Percentiles rank a stretch among this genome's conserved stretches.
phyloP scores from a whole-genome alignment of 2,888 invertebrate genomes.

The Rhopalosiphum nymphaeae region DNA sequence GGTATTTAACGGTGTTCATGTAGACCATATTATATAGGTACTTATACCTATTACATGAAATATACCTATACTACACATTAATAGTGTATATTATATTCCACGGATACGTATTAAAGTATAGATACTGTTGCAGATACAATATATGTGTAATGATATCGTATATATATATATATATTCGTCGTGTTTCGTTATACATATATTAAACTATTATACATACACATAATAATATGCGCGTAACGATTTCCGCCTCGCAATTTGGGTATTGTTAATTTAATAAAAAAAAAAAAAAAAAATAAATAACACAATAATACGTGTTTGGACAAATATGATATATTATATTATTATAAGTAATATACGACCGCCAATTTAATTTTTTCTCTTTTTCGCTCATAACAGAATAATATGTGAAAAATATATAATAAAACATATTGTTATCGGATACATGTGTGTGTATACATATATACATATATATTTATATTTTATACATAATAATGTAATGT shows the following conservation, averaged over 20 bases:
- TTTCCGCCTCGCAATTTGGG: constrained; percentile 1
- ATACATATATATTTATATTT: not conserved
- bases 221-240: not conserved
- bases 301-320: not conserved
- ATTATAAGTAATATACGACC: not conserved
- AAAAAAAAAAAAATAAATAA: not conserved
- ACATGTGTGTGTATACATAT: too few relatives aligned
- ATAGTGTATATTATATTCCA: too few relatives aligned
- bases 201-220: too few relatives aligned
- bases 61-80: too few relatives aligned
- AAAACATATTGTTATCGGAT: constrained; percentile 6
- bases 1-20: not conserved
- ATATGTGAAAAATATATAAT: not conserved
- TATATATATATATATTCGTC: not conserved
- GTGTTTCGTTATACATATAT: not conserved
- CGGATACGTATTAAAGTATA: not conserved
- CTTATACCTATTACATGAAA: too few relatives aligned
- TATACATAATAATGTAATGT: constrained; percentile 5
- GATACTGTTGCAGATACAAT: not conserved
- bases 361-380: not conserved
- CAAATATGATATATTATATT: not conserved
- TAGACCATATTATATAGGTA: not conserved
- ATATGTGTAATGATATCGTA: not conserved
- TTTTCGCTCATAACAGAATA: not conserved
- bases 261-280: constrained; percentile 39